Conservation (phyloP, 2,113 vertebrate species). For the Cynoglossus semilaevis region DNA sequence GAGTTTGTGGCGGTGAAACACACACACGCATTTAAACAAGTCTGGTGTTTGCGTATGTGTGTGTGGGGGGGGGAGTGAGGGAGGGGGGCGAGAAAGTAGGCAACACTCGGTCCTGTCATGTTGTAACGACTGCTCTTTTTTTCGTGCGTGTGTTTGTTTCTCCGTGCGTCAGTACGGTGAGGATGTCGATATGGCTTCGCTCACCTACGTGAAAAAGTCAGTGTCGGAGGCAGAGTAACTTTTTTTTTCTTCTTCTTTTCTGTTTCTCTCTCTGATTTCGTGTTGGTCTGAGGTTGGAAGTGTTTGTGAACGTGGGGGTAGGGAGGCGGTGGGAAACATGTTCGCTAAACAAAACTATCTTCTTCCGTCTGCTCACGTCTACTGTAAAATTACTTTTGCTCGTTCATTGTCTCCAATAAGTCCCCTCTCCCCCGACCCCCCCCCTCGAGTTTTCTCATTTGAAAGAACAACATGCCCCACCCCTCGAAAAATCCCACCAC, state of each 20-base stretch:
- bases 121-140: slow-evolving; percentile 38
- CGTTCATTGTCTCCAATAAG: slow-evolving; percentile 59
- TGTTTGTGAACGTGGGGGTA: slow-evolving; percentile 34
- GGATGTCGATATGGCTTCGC: slow-evolving; percentile 49
- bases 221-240: slow-evolving; percentile 56
- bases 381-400: background rate
- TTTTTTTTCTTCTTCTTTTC: slow-evolving; percentile 55
- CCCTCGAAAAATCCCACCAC: slow-evolving; percentile 73
- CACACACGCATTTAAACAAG: background rate
- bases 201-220: slow-evolving; percentile 57
- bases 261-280: slow-evolving; percentile 29
- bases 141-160: slow-evolving; percentile 21
- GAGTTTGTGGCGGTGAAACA: slow-evolving; percentile 45
- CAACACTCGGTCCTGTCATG: slow-evolving; percentile 42
- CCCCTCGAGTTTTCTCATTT: slow-evolving; percentile 44
- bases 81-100: background rate
- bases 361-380: slow-evolving; percentile 12
- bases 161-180: slow-evolving; percentile 12
- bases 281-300: slow-evolving; percentile 18
- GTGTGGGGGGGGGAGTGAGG: no score
- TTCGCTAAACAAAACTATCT: slow-evolving; percentile 17
- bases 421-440: slow-evolving; percentile 29
- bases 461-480: slow-evolving; percentile 71
- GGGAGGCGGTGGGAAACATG: slow-evolving; percentile 19
- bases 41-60: background rate